phyloP scores from a whole-genome alignment of 2,888 invertebrate genomes.

The Andrena fulva region DNA sequence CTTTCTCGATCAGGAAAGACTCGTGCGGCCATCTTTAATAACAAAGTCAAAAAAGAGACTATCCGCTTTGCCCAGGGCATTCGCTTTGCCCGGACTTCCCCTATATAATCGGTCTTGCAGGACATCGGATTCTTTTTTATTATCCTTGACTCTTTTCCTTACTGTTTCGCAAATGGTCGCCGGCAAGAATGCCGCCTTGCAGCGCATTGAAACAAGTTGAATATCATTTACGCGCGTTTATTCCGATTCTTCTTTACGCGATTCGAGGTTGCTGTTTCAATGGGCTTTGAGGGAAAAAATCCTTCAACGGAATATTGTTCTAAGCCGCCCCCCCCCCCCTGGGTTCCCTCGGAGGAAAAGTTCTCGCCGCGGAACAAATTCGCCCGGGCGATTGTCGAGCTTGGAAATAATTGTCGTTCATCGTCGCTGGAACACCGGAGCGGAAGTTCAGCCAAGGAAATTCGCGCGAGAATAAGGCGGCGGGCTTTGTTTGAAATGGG shows the following conservation, averaged over 20 bases:
- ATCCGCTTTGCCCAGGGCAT: too few species aligned
- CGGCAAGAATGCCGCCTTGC: constrained; percentile 27
- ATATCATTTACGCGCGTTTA: constrained; percentile 50
- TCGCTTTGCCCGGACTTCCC: too few species aligned
- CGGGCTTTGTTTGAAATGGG: constrained; percentile 73
- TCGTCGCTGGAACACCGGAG: constrained; percentile 28
- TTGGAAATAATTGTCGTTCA: constrained; percentile 56
- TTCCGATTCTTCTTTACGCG: constrained; percentile 46
- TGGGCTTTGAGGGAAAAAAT: constrained; percentile 8
- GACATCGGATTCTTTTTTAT: not conserved
- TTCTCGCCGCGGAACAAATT: constrained; percentile 42
- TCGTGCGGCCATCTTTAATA: too few species aligned
- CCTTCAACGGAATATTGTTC: constrained; percentile 29
- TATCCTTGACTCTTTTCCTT: not conserved
- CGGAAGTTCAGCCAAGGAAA: constrained; percentile 53
- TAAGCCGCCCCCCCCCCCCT: not conserved
- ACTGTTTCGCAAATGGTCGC: constrained; percentile 8
- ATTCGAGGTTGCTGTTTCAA: constrained; percentile 10
- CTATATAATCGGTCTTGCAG: not conserved
- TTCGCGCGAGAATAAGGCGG: constrained; percentile 63
- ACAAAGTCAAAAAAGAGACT: too few species aligned
- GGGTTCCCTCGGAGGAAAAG: constrained; percentile 6
- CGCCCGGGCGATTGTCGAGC: constrained; percentile 42
- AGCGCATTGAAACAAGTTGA: constrained; percentile 37
- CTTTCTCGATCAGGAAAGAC: too few species aligned